Conservation (phyloP, 2,888 invertebrate species). For the Epiblema foenella region DNA sequence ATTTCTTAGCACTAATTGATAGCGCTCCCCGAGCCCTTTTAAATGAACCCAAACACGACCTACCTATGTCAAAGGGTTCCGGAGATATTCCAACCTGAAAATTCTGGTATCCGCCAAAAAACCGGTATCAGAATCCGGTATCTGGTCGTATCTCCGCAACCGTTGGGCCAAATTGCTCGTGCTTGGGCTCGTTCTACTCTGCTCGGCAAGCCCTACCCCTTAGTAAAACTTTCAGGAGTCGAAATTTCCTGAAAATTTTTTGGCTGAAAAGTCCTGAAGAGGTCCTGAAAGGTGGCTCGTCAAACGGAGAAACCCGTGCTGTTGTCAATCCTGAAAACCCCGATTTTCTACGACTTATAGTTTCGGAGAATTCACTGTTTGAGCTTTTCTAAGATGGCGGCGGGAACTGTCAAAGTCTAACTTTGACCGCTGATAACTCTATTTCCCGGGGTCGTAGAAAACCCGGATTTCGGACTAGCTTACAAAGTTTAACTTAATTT, state of each 20-base stretch:
- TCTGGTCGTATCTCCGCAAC: too few relatives aligned
- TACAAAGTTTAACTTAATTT: background rate
- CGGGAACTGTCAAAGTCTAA: too few relatives aligned
- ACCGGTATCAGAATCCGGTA: background rate
- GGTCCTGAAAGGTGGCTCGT: background rate
- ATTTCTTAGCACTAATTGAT: too few relatives aligned
- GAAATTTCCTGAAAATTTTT: too few relatives aligned
- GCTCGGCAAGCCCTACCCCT: too few relatives aligned
- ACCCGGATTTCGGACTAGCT: background rate
- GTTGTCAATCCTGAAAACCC: conserved; percentile 1
- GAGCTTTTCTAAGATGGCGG: conserved; percentile 27
- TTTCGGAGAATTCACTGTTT: background rate
- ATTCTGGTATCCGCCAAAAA: conserved; percentile 1
- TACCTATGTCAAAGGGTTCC: too few relatives aligned
- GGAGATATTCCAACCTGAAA: too few relatives aligned
- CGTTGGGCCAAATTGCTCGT: background rate
- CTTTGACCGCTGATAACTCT: conserved; percentile 13
- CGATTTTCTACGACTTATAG: conserved; percentile 5
- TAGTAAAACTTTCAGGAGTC: too few relatives aligned
- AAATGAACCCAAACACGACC: too few relatives aligned
- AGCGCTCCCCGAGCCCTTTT: too few relatives aligned
- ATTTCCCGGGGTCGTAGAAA: background rate
- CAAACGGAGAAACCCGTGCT: conserved; percentile 22
- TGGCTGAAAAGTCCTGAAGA: too few relatives aligned
- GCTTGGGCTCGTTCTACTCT: conserved; percentile 10